phyloP scores from a whole-genome alignment of 2,888 invertebrate species.

The Diaphora mendica region DNA sequence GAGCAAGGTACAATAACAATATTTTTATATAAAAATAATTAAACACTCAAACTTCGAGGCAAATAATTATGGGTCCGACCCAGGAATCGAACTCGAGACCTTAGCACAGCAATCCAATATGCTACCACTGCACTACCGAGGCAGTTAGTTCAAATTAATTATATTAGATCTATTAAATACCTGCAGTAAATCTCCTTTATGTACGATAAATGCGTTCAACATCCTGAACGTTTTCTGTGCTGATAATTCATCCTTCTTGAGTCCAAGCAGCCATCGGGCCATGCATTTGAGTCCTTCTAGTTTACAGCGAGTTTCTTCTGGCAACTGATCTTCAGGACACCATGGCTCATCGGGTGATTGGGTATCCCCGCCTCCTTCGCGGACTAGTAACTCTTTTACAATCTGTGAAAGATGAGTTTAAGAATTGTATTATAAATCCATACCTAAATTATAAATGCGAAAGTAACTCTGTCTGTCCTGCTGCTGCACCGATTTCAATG shows the following conservation, averaged over 20 bases:
- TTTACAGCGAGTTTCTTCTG: constrained; percentile 96
- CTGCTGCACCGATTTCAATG: too few relatives aligned
- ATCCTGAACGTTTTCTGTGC: constrained; percentile 98
- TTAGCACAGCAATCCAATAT: too few relatives aligned
- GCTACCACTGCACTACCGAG: too few relatives aligned
- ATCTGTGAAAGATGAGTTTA: constrained; percentile 84
- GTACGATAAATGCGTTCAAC: constrained; percentile 96
- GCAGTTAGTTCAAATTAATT: not conserved
- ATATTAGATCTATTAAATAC: constrained; percentile 50
- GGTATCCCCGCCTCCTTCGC: constrained; percentile 86
- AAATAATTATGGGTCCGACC: too few relatives aligned
- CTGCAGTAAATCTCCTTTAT: constrained; percentile 94
- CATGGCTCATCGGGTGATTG: constrained; percentile 86
- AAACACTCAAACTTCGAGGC: too few relatives aligned
- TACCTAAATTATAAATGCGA: too few relatives aligned
- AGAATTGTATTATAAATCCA: too few relatives aligned
- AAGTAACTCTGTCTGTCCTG: too few relatives aligned
- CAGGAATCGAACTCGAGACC: too few relatives aligned
- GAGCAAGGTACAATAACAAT: too few relatives aligned
- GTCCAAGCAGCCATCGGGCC: constrained; percentile 97
- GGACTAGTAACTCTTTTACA: constrained; percentile 97
- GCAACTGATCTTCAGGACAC: constrained; percentile 95
- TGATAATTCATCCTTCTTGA: constrained; percentile 94
- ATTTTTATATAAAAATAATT: too few relatives aligned
- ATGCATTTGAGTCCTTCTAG: constrained; percentile 98